These are phyloP conservation scores for Drosophila orosa DNA, from an alignment of 1,140 invertebrate species.

Conservation along the genomic window DNA sequence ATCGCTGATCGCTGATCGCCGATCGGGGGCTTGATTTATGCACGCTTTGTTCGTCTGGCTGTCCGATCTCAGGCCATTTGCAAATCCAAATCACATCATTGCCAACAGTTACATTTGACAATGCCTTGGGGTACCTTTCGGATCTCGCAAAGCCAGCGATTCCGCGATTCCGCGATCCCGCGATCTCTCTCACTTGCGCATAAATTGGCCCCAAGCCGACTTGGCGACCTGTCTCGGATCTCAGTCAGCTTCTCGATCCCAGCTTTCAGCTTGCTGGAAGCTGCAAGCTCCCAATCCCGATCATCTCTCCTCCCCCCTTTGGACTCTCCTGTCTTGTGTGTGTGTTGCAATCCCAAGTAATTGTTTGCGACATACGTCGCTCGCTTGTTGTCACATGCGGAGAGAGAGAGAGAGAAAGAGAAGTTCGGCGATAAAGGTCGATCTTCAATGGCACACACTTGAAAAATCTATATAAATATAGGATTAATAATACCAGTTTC, in stretches of 20 bases:
- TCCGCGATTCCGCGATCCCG: slow-evolving; percentile 29
- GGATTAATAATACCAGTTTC: neutral
- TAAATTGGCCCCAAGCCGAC: slow-evolving; percentile 67
- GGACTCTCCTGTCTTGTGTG: slow-evolving; percentile 19
- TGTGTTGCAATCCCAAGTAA: slow-evolving; percentile 81
- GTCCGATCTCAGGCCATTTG: slow-evolving; percentile 66
- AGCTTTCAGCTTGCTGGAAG: neutral
- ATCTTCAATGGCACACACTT: slow-evolving; percentile 45
- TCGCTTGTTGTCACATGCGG: slow-evolving; percentile 79
- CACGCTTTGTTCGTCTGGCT: slow-evolving; percentile 67
- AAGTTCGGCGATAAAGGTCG: slow-evolving; percentile 66
- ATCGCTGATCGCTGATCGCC: slow-evolving; percentile 49
- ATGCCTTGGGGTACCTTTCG: slow-evolving; percentile 67
- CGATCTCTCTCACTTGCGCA: slow-evolving; percentile 51
- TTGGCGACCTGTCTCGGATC: slow-evolving; percentile 47
- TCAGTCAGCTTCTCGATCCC: slow-evolving; percentile 16
- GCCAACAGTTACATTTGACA: slow-evolving; percentile 77
- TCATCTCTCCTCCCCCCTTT: neutral
- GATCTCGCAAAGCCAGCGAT: slow-evolving; percentile 34
- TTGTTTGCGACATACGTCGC: slow-evolving; percentile 83
- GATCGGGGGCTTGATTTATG: slow-evolving; percentile 71
- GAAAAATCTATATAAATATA: neutral
- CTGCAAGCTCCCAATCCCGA: neutral
- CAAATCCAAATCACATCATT: slow-evolving; percentile 82
- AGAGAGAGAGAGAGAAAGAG: slow-evolving; percentile 22